Evolutionary conservation across 2,888 invertebrate genomes (phyloP).

Genomic region (Drosophila tanythrix): DNA sequence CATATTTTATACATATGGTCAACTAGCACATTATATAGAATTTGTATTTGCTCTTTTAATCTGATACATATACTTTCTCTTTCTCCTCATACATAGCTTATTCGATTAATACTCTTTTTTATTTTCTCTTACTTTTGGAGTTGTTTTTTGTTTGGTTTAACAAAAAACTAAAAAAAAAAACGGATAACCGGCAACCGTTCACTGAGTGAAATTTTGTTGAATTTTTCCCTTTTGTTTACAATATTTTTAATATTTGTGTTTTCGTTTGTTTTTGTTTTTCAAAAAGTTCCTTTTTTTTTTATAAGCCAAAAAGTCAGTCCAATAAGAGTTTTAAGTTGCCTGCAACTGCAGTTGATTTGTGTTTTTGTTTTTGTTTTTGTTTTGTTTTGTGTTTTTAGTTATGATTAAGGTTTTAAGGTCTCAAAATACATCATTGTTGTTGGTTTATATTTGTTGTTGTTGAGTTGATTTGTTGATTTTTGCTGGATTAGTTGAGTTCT

Average conservation of each 20-base stretch:
- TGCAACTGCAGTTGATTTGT: slow-evolving; percentile 82
- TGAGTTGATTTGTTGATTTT: slow-evolving; percentile 62
- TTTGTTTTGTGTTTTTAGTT: slow-evolving; percentile 46
- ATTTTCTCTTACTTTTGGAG: slow-evolving; percentile 43
- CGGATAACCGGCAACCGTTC: slow-evolving; percentile 71
- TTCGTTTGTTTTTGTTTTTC: slow-evolving; percentile 51
- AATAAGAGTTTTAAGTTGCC: slow-evolving; percentile 82
- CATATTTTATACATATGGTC: slow-evolving; percentile 36
- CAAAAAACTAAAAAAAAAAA: slow-evolving; percentile 33
- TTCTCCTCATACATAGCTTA: slow-evolving; percentile 32
- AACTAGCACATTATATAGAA: slow-evolving; percentile 55
- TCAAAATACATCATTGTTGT: slow-evolving; percentile 69
- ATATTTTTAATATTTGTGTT: slow-evolving; percentile 76
- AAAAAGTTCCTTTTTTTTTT: slow-evolving; percentile 77
- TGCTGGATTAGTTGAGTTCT: slow-evolving; percentile 72
- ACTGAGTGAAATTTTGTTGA: slow-evolving; percentile 67
- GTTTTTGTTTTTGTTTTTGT: slow-evolving; percentile 48
- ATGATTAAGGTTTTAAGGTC: slow-evolving; percentile 51
- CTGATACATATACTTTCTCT: slow-evolving; percentile 27
- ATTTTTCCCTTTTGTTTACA: slow-evolving; percentile 57
- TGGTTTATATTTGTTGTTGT: slow-evolving; percentile 35
- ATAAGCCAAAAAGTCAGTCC: slow-evolving; percentile 82
- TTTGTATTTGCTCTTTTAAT: slow-evolving; percentile 29
- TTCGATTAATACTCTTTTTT: slow-evolving; percentile 70
- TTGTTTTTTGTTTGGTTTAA: slow-evolving; percentile 33